Conservation (phyloP, 2,113 vertebrate species). For the Apus apus region DNA sequence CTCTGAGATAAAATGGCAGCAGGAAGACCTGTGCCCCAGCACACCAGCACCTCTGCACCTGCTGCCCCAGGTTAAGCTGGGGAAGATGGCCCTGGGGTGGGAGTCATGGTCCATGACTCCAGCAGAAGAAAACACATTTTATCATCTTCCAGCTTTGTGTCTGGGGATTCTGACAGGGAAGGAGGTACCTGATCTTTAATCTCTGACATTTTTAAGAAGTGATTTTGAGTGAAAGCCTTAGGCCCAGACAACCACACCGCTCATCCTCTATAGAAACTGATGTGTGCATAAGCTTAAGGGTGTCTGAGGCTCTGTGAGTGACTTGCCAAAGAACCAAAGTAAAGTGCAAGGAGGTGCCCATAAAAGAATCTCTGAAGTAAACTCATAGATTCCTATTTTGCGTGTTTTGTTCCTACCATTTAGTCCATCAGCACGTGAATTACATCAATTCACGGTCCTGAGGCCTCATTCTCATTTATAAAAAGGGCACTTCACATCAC, state of each 20-base stretch:
- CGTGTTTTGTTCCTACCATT: not conserved
- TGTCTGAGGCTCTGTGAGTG: rapidly evolving
- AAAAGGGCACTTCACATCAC: not conserved
- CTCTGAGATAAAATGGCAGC: not conserved
- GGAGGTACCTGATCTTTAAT: not conserved
- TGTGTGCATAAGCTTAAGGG: rapidly evolving
- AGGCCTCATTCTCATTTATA: not conserved
- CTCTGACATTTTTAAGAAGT: rapidly evolving
- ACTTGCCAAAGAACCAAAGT: not conserved
- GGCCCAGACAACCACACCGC: rapidly evolving
- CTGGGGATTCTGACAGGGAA: not conserved
- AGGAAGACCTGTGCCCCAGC: not conserved
- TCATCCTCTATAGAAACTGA: rapidly evolving
- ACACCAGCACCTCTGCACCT: rapidly evolving
- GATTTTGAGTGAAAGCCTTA: not conserved
- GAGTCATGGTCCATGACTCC: not conserved
- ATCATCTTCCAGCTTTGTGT: not conserved
- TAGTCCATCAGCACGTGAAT: not conserved
- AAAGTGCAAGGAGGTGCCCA: not conserved
- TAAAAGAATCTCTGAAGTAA: not conserved
- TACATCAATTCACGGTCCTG: not conserved
- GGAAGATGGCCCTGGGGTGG: too few relatives aligned
- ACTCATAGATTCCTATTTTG: not conserved
- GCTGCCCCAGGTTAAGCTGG: rapidly evolving
- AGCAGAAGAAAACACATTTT: not conserved